Conservation (phyloP, 2,797 vertebrate genomes). For the Artibeus lituratus region DNA sequence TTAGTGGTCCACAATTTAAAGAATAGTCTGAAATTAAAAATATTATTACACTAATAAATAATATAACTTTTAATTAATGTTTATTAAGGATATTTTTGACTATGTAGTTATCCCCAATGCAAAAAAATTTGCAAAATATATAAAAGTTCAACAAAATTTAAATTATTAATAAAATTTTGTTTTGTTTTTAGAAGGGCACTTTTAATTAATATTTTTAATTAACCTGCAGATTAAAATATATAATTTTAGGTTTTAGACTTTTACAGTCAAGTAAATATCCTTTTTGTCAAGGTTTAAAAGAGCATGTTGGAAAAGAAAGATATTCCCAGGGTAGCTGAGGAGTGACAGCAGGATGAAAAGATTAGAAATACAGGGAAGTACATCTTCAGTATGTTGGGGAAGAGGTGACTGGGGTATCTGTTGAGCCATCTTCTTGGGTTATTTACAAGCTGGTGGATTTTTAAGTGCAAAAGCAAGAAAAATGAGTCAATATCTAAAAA, state of each 20-base stretch:
- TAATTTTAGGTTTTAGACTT: background rate
- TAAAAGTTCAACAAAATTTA: background rate
- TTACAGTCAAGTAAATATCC: background rate
- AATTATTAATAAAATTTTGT: background rate
- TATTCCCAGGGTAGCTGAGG: background rate
- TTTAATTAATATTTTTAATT: background rate
- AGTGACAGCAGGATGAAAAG: background rate
- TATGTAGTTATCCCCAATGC: background rate
- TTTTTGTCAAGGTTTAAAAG: background rate
- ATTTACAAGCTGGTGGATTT: background rate
- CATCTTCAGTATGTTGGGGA: background rate
- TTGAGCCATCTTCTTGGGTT: background rate
- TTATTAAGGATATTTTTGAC: background rate
- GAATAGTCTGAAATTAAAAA: background rate
- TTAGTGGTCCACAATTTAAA: background rate
- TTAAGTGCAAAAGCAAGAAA: background rate
- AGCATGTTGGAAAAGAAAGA: background rate
- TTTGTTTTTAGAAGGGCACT: background rate
- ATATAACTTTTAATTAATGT: background rate
- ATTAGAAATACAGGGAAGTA: background rate
- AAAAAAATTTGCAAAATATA: background rate
- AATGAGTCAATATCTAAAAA: background rate
- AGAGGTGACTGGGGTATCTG: background rate
- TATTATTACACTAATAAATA: background rate
- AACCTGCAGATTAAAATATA: constrained; percentile 8